Base-by-base conservation (phyloP, 1,140 invertebrate species). In the Heliconius melpomene region DNA sequence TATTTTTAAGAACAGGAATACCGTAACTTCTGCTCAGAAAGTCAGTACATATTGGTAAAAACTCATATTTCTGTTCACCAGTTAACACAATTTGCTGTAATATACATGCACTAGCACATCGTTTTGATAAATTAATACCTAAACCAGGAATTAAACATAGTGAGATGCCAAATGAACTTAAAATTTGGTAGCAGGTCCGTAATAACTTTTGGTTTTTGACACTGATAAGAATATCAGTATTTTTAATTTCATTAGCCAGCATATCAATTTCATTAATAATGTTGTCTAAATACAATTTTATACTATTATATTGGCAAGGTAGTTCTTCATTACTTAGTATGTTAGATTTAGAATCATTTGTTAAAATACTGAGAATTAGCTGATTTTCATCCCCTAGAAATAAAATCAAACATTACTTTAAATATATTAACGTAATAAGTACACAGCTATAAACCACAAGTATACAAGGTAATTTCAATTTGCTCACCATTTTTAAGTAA, bases 91-190 rank as follows among this genome's bases (percentile, higher is more conserved):
- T n/a, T 9, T 79, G 18, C 26, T 87, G 82, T 16, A 93, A 54
- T 13, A 84, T 77, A 18, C 79, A 52, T 74, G 88, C 88, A 80
- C 82, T 87, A 20, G 82, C 74, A 80, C 89, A 94, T 84, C 94
- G 88, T 88, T 95, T 93, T 74, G 89, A 84, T 72, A 95, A 82
- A 32, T 95, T 94, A 75, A 96, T 91, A 8, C 97, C 97, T 74
- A 98, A 87, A 5, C 96, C 96, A 60, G 96, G 95, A 79, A 96
- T 88, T n/a, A 97, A 87, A 86, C 96, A 96, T 60, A 95, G 95
- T 73, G 95, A 91, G 57, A 97, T 95, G 79, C 97, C 97, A 72
- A 97, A 90, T 38, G 95, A 95, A 11, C 95, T 91, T 76, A 96
- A 87, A 80, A 97, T 92, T 90, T 97, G 95, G 57, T 97, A 93